A percentile compares a stretch with the other conserved stretches of the same genome.
phyloP scores from a whole-genome alignment of 1,140 invertebrate species.

The Drosophila bipectinata region DNA sequence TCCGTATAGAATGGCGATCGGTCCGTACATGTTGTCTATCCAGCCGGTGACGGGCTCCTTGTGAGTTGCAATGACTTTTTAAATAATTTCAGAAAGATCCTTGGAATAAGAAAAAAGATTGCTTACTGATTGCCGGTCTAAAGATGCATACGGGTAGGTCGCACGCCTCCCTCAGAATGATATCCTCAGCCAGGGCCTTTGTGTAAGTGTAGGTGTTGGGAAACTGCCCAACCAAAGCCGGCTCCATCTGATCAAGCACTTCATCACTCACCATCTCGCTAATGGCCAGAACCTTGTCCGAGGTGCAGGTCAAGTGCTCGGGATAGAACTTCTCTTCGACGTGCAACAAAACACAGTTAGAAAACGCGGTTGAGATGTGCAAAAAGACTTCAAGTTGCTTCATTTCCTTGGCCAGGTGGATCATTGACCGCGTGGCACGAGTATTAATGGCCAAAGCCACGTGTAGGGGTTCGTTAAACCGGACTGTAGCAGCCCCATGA shows the following conservation, averaged over 20 bases:
- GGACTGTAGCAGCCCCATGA: constrained; percentile 93
- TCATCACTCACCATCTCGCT: constrained; percentile 85
- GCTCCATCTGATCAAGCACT: constrained; percentile 87
- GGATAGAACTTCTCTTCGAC: constrained; percentile 90
- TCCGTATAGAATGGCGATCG: constrained; percentile 89
- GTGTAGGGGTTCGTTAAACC: constrained; percentile 91
- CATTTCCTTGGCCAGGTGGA: constrained; percentile 87
- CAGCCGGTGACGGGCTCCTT: constrained; percentile 89
- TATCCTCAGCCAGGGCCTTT: constrained; percentile 91
- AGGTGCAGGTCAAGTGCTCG: constrained; percentile 85
- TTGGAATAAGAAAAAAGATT: neutral
- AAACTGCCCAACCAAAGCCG: constrained; percentile 88
- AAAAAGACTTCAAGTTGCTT: constrained; percentile 87
- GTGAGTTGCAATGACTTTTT: constrained; percentile 90
- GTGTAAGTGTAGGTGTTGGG: constrained; percentile 94
- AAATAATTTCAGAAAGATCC: neutral
- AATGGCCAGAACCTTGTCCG: constrained; percentile 87
- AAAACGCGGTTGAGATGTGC: constrained; percentile 90
- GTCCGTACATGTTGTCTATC: constrained; percentile 96
- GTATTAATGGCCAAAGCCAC: constrained; percentile 86
- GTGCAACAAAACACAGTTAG: constrained; percentile 86
- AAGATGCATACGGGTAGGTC: constrained; percentile 89
- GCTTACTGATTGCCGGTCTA: constrained; percentile 87
- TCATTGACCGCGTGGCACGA: constrained; percentile 85
- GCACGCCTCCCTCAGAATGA: constrained; percentile 86